These are phyloP conservation scores for Rhagonycha lutea DNA, from an alignment of 2,888 invertebrate species.

Conservation along the genomic window DNA sequence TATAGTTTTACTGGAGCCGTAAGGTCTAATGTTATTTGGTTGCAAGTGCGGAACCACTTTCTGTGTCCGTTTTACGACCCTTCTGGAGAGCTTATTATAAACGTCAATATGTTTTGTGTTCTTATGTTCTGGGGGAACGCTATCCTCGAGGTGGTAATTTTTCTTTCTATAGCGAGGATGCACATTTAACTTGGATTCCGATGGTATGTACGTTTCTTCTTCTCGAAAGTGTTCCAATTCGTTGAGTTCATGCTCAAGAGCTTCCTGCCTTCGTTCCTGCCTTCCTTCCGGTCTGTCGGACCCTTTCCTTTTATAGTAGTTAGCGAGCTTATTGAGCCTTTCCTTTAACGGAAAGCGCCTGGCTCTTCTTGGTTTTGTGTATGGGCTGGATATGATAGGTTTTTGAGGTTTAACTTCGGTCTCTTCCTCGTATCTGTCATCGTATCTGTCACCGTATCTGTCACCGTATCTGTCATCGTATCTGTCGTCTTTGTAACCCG, in stretches of 20 bases:
- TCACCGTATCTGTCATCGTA: neutral
- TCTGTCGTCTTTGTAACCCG: neutral
- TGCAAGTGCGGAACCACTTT: constrained; percentile 25
- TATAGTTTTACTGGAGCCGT: constrained; percentile 17
- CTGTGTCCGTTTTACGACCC: neutral
- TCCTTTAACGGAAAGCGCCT: neutral
- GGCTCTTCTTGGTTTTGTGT: neutral
- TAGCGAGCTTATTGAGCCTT: neutral
- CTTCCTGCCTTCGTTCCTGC: too few relatives aligned
- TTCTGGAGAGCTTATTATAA: constrained; percentile 1
- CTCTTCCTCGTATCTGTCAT: neutral
- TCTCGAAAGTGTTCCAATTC: neutral
- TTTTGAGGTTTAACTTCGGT: neutral
- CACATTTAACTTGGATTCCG: neutral
- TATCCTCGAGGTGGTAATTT: neutral
- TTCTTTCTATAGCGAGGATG: neutral
- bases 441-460: neutral
- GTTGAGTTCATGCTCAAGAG: neutral
- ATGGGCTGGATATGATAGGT: too few relatives aligned
- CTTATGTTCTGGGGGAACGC: neutral
- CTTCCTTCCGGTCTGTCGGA: neutral
- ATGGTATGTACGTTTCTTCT: neutral
- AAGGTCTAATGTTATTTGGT: constrained; percentile 29
- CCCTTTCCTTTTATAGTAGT: neutral
- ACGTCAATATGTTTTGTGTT: constrained; percentile 1